Evolutionary conservation across 2,113 vertebrate genomes (phyloP).

Genomic region (Megaceryle maxima): DNA sequence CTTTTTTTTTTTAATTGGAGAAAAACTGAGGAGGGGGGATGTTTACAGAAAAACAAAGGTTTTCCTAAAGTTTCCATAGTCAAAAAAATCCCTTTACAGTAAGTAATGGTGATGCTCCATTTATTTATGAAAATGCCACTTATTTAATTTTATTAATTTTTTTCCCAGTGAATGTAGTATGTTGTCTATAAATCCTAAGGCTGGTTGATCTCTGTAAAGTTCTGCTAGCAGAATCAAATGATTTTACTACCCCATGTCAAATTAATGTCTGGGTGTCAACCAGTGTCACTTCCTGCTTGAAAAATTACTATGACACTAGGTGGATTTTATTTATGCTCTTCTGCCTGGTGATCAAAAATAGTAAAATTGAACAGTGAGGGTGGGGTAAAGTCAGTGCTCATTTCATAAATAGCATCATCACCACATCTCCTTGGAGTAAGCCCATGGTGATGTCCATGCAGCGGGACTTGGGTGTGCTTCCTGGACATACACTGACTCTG

Average conservation of each 20-base stretch:
- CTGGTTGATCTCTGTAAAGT: constrained; percentile 35
- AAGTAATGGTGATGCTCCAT: neutral
- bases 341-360: neutral
- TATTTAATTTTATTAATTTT: neutral
- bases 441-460: neutral
- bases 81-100: neutral
- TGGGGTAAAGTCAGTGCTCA: neutral
- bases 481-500: neutral
- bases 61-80: neutral
- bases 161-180: neutral
- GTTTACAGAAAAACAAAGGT: neutral
- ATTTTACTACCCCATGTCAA: constrained; percentile 17
- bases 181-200: neutral
- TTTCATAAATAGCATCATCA: neutral
- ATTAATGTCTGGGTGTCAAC: constrained; percentile 58
- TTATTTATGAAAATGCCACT: neutral
- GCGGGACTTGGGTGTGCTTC: neutral
- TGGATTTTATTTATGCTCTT: constrained; percentile 5
- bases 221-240: neutral
- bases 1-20: neutral
- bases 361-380: neutral
- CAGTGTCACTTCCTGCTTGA: constrained; percentile 36
- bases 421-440: neutral
- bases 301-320: neutral
- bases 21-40: neutral